Conservation (phyloP, 2,888 invertebrate species). For the Tricholauxania praeusta region DNA sequence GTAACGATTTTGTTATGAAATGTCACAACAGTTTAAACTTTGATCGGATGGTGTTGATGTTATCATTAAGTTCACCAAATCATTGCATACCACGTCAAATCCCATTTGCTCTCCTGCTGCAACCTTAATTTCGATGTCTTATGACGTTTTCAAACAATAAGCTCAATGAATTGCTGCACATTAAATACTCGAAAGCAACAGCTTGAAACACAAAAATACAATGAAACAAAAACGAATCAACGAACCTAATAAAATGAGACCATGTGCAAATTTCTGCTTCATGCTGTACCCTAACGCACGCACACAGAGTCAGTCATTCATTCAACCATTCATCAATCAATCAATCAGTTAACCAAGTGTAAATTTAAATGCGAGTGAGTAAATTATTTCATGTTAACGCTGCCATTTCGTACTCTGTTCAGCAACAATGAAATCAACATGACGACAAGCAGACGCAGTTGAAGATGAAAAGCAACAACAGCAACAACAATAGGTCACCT, state of each 20-base stretch:
- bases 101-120: too few species aligned
- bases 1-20: too few species aligned
- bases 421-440: slow-evolving; percentile 17
- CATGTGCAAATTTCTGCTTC: slow-evolving; percentile 14
- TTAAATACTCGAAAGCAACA: too few species aligned
- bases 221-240: neutral
- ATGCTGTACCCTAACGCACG: neutral
- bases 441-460: neutral
- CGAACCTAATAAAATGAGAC: slow-evolving; percentile 15
- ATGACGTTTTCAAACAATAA: too few species aligned
- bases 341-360: slow-evolving; percentile 65
- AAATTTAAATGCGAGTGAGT: slow-evolving; percentile 51
- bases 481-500: slow-evolving; percentile 21
- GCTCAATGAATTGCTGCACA: too few species aligned
- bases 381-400: slow-evolving; percentile 29
- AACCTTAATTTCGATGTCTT: too few species aligned
- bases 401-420: neutral
- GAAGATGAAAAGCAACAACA: neutral
- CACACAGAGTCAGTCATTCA: neutral
- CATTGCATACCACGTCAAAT: too few species aligned
- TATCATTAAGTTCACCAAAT: too few species aligned
- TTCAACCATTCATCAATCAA: slow-evolving; percentile 60
- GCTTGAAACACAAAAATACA: too few species aligned
- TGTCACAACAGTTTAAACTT: too few species aligned
- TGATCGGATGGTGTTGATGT: too few species aligned